These are phyloP conservation scores for Monoplex corrugatus DNA, from an alignment of 2,888 invertebrate species.

Conservation along the genomic window DNA sequence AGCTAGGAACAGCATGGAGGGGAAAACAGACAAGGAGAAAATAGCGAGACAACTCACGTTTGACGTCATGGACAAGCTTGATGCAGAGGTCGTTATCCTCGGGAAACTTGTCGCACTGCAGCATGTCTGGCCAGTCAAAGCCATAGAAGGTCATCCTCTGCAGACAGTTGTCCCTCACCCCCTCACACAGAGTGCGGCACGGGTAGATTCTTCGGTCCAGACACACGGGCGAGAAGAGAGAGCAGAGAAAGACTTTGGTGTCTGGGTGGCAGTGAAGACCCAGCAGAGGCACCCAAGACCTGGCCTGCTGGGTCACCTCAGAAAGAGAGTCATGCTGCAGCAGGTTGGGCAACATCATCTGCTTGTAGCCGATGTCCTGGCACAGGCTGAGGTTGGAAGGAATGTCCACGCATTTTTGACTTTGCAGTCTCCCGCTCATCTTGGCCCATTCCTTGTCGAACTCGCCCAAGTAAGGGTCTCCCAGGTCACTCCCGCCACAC, in stretches of 20 bases:
- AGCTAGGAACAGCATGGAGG: no score
- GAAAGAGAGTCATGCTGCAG: slow-evolving; percentile 85
- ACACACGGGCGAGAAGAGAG: slow-evolving; percentile 86
- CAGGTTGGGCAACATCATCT: slow-evolving; percentile 86
- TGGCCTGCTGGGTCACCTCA: slow-evolving; percentile 84
- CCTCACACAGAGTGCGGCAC: slow-evolving; percentile 85
- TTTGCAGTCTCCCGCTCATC: slow-evolving; percentile 66
- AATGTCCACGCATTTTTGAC: slow-evolving; percentile 85
- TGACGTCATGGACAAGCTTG: slow-evolving; percentile 70
- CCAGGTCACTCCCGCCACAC: slow-evolving; percentile 27
- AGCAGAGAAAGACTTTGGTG: slow-evolving; percentile 86
- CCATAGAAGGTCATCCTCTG: slow-evolving; percentile 85
- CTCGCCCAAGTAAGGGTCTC: slow-evolving; percentile 51
- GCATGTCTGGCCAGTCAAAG: slow-evolving; percentile 86
- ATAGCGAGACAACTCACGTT: slow-evolving; percentile 45
- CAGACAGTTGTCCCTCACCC: slow-evolving; percentile 85
- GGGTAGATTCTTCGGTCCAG: slow-evolving; percentile 85
- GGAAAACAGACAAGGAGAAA: not conserved
- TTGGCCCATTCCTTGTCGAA: slow-evolving; percentile 64
- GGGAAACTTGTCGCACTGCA: slow-evolving; percentile 85
- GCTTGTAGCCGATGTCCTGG: slow-evolving; percentile 84
- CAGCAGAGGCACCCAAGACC: slow-evolving; percentile 85
- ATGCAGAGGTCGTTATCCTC: slow-evolving; percentile 86
- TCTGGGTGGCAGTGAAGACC: slow-evolving; percentile 85
- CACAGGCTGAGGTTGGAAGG: slow-evolving; percentile 85